Conservation (phyloP, 1,140 invertebrate genomes). For the Drosophila ananassae region DNA sequence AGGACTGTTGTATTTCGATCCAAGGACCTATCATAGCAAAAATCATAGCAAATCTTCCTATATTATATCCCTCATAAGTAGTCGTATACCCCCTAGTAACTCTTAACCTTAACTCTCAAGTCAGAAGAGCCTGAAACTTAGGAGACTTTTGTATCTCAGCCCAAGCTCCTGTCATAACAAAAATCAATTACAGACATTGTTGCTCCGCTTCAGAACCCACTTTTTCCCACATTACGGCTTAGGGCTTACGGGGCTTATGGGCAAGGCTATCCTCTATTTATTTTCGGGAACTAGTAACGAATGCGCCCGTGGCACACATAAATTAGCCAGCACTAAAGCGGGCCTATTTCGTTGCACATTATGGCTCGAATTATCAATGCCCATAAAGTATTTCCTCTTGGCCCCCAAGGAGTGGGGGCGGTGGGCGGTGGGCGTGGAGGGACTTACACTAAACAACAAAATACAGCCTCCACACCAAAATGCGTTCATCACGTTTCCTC, state of each 20-base stretch:
- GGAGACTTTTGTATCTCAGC: neutral
- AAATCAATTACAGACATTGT: conserved; percentile 16
- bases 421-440: neutral
- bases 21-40: too few relatives aligned
- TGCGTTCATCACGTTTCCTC: conserved; percentile 73
- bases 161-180: too few relatives aligned
- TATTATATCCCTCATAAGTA: too few relatives aligned
- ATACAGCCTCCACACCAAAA: conserved; percentile 51
- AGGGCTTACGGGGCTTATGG: conserved; percentile 1
- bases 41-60: too few relatives aligned
- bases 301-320: conserved; percentile 53
- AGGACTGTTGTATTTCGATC: too few relatives aligned
- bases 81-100: too few relatives aligned
- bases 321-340: conserved; percentile 63
- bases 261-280: conserved; percentile 5
- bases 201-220: too few relatives aligned
- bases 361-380: conserved; percentile 73
- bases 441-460: conserved; percentile 7
- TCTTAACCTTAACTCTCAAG: too few relatives aligned
- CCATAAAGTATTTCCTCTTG: conserved; percentile 74
- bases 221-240: conserved; percentile 43
- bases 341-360: conserved; percentile 75
- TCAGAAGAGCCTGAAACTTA: neutral
- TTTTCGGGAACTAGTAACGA: conserved; percentile 24
- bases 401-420: conserved; percentile 9